Evolutionary conservation across 2,797 vertebrate genomes (phyloP).

Genomic region (Fratercula arctica): DNA sequence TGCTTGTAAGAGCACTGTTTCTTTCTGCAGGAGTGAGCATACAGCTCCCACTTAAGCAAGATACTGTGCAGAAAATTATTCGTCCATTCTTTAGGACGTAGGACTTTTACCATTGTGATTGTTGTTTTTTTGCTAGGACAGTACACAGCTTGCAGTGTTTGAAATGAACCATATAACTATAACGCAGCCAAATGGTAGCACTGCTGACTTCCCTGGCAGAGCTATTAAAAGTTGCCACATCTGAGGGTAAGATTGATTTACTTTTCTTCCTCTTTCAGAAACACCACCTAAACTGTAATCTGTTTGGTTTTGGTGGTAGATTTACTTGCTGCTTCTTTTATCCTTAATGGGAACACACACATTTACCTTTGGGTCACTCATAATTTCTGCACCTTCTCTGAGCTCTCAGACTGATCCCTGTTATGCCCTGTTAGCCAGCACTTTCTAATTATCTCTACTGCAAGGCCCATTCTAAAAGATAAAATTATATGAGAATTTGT

Average conservation of each 20-base stretch:
- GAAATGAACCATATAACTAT: background rate
- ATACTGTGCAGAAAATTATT: background rate
- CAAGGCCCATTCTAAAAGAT: background rate
- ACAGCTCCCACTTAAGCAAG: background rate
- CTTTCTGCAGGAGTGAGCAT: background rate
- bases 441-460: background rate
- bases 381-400: background rate
- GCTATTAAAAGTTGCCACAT: background rate
- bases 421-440: background rate
- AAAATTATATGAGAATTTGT: background rate
- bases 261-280: background rate
- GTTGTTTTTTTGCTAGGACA: background rate
- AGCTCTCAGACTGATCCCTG: background rate
- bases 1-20: background rate
- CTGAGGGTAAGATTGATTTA: background rate
- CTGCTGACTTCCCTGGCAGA: background rate
- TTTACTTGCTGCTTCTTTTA: slow-evolving; percentile 30
- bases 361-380: background rate
- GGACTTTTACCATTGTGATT: background rate
- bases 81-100: background rate
- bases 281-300: background rate
- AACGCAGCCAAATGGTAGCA: background rate
- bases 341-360: background rate
- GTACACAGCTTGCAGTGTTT: background rate
- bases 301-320: background rate